Conservation (phyloP, 2,888 invertebrate genomes). For the Rhagonycha lutea region DNA sequence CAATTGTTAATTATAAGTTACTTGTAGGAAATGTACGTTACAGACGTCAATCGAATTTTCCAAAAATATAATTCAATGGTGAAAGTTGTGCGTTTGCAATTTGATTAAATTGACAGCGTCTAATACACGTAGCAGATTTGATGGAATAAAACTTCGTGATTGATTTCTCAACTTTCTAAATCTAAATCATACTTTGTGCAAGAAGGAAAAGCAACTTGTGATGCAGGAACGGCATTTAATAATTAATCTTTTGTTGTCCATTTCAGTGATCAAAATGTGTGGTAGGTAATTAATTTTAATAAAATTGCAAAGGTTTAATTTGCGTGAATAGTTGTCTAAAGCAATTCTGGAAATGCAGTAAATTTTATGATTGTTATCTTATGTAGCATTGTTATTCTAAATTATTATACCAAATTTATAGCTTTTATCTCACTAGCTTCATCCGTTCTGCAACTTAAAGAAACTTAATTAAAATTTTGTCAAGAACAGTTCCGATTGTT, state of each 20-base stretch:
- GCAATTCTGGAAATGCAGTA: not conserved
- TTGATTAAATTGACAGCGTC: not conserved
- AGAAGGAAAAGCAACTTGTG: not conserved
- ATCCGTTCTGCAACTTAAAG: not conserved
- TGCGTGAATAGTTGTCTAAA: not conserved
- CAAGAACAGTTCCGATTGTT: not conserved
- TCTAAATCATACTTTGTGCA: not conserved
- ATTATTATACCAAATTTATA: not conserved
- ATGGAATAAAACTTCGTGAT: not conserved
- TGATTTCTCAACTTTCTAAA: not conserved
- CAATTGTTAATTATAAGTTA: not conserved
- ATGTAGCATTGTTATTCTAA: not conserved
- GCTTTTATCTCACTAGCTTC: not conserved
- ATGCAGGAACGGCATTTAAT: no score
- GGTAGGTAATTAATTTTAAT: not conserved
- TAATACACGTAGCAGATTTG: not conserved
- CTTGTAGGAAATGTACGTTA: not conserved
- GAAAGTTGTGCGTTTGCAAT: not conserved
- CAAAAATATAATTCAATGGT: not conserved
- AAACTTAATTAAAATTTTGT: not conserved
- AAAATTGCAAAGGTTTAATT: not conserved
- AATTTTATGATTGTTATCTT: not conserved
- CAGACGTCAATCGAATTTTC: not conserved
- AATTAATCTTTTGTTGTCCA: not conserved
- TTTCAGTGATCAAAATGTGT: not conserved